Evolutionary conservation across 37 sponge, comb jelly and placozoan genomes (phyloP), one percentile per base, ranked within the genome.

Genomic region (Cladorhizidae sp.): DNA sequence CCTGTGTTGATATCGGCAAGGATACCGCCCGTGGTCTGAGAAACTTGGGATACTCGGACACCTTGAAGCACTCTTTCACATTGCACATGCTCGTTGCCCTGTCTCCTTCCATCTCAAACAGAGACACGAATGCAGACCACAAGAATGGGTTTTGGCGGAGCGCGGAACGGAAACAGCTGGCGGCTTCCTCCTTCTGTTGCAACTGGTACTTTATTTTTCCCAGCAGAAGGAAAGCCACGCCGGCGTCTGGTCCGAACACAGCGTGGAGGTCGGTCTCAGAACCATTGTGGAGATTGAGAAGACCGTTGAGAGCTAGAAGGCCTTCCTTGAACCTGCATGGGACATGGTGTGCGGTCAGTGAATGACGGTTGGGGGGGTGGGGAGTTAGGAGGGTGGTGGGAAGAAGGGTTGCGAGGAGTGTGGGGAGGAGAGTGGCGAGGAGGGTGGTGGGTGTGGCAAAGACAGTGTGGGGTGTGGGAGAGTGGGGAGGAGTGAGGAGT

Each of bases 71-170:
- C 25, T 91, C 87, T 3, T 37, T 29, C 37, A 68, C 55, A 17
- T 15, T 67, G 32, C 41, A 3, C 58, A 57, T 33, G 3, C 58
- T 56, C 22, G 9, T 1, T 38, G 7, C 20, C 12, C 38, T 20
- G 1, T 28, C 32, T 70, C 40, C 36, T 82, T 90, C 94, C 55
- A 86, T 57, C 62, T 84, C 76, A 85, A 88, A 91, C 12, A 97
- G 85, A 12, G 76, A 75, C 64, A 89, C 73, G 57, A 85, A 93
- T 14, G 92, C 88, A 28, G 92, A 85, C 97, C 97, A 97, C 37
- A 97, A 72, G 70, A 85, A 89, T 14, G 97, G 97, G 62, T 97
- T 97, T 45, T 72, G 70, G 74, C 86, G 89, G 32, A 97, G 80
- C 57, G 89, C 82, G 17, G 52, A 54, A 25, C 71, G 61, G 76